These are phyloP conservation scores for Drosophila fulvimacula DNA, from an alignment of 2,888 invertebrate genomes.

Conservation along the genomic window DNA sequence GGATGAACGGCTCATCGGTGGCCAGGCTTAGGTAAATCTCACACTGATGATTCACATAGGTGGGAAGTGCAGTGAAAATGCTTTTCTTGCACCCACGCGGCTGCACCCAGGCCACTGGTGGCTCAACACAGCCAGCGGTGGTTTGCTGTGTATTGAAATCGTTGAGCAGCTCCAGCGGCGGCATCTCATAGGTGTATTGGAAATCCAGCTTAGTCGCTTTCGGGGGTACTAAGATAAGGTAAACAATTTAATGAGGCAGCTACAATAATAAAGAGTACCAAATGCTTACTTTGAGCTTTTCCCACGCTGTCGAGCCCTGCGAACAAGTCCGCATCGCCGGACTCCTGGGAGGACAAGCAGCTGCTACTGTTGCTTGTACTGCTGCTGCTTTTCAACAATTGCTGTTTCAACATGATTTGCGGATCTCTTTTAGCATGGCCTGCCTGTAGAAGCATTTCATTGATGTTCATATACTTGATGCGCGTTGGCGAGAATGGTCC, in stretches of 20 bases:
- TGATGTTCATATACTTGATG: conserved; percentile 88
- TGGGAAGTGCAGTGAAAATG: conserved; percentile 87
- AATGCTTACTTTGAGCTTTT: conserved; percentile 9
- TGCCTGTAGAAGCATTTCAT: conserved; percentile 86
- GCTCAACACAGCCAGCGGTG: conserved; percentile 30
- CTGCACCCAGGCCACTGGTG: conserved; percentile 87
- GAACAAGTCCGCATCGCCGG: background rate
- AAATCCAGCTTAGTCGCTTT: background rate
- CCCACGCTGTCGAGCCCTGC: background rate
- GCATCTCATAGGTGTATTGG: conserved; percentile 49
- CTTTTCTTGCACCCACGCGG: conserved; percentile 85
- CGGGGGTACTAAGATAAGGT: background rate
- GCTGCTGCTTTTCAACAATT: background rate
- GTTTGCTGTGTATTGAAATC: conserved; percentile 31
- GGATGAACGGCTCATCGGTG: conserved; percentile 82
- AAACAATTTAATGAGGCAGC: background rate
- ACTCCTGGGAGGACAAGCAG: background rate
- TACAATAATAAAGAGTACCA: background rate
- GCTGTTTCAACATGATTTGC: background rate
- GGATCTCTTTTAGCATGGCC: conserved; percentile 15
- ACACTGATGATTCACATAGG: conserved; percentile 88
- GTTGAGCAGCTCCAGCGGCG: conserved; percentile 37
- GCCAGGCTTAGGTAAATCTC: conserved; percentile 84
- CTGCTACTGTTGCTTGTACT: background rate
- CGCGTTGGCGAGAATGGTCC: conserved; percentile 88